Conservation (phyloP, 2,888 invertebrate genomes). For the Automeris io region DNA sequence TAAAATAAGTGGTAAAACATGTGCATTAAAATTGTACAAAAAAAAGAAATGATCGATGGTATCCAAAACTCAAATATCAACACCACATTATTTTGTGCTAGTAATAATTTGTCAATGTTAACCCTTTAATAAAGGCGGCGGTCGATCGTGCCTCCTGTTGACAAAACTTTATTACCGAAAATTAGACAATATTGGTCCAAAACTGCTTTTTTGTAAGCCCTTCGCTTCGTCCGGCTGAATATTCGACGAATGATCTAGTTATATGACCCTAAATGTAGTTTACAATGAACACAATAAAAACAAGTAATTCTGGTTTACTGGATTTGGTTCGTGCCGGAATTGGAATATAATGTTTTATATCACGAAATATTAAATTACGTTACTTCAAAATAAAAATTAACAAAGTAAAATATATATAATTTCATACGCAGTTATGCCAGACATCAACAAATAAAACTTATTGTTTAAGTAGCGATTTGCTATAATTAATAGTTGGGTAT, state of each 20-base stretch:
- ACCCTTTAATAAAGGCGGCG: slow-evolving; percentile 47
- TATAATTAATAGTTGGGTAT: too few relatives aligned
- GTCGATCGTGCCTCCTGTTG: slow-evolving; percentile 64
- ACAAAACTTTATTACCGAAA: slow-evolving; percentile 75
- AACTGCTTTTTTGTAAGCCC: slow-evolving; percentile 54
- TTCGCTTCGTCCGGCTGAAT: slow-evolving; percentile 41
- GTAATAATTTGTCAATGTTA: slow-evolving; percentile 68
- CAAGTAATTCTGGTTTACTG: slow-evolving; percentile 56
- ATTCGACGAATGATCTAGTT: slow-evolving; percentile 63
- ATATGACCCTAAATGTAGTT: slow-evolving; percentile 55
- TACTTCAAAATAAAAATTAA: background rate
- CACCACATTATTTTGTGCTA: slow-evolving; percentile 42
- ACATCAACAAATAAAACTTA: too few relatives aligned
- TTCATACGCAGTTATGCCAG: too few relatives aligned
- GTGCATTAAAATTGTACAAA: too few relatives aligned
- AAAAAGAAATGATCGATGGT: slow-evolving; percentile 8
- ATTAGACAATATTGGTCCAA: slow-evolving; percentile 71
- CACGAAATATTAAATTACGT: slow-evolving; percentile 9
- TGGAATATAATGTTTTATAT: slow-evolving; percentile 15
- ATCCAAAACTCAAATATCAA: slow-evolving; percentile 39
- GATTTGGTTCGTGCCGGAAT: slow-evolving; percentile 20
- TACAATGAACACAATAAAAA: slow-evolving; percentile 50
- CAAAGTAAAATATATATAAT: background rate
- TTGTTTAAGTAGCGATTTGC: too few relatives aligned
- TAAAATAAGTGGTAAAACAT: too few relatives aligned